Percentiles rank a stretch among this genome's conserved stretches.
These are phyloP conservation scores for Daphoenositta chrysoptera DNA, from an alignment of 2,113 vertebrate genomes.

Conservation along the genomic window DNA sequence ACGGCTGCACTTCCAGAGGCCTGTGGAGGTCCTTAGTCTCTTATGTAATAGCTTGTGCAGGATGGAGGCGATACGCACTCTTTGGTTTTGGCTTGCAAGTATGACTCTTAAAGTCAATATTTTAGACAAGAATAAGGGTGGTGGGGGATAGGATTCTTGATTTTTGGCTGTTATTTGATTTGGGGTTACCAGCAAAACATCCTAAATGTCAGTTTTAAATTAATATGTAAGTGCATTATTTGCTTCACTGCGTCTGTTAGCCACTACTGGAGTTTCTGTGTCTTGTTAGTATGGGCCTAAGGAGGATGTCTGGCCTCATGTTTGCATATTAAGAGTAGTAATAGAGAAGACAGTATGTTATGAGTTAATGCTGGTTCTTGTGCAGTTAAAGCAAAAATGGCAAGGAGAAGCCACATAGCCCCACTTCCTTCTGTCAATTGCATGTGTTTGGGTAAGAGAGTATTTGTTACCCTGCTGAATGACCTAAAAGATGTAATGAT, in stretches of 20 bases:
- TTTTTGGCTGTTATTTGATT: neutral
- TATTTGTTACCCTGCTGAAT: neutral
- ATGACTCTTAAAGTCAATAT: neutral
- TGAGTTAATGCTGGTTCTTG: neutral
- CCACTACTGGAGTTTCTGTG: neutral
- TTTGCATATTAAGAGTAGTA: neutral
- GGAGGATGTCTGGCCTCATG: neutral
- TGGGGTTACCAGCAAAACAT: neutral
- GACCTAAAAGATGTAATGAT: neutral
- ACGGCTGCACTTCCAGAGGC: neutral
- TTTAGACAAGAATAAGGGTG: neutral
- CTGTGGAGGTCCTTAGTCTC: neutral
- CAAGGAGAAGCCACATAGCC: fast-evolving
- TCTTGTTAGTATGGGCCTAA: neutral
- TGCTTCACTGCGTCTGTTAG: neutral
- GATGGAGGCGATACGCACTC: neutral
- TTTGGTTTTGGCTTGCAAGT: neutral
- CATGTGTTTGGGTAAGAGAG: fast-evolving
- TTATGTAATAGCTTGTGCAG: neutral
- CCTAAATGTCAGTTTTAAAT: neutral
- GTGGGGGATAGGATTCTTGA: neutral
- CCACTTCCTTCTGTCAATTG: neutral
- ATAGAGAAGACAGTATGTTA: neutral
- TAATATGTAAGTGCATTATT: neutral
- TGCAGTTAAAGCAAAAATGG: neutral